phyloP scores from a whole-genome alignment of 2,888 invertebrate species.

The Abscondita cerata region DNA sequence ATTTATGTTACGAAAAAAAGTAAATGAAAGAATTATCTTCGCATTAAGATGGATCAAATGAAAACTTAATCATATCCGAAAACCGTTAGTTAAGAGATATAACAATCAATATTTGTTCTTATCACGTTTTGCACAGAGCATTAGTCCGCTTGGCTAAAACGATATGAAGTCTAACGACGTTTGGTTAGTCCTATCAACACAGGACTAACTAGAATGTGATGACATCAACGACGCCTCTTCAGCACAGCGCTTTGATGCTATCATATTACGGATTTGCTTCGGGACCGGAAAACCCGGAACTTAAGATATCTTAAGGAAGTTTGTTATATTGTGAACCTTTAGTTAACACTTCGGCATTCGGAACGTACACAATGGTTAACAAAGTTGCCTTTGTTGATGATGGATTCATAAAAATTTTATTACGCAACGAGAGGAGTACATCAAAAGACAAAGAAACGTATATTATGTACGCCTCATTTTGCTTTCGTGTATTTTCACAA shows the following conservation, averaged over 20 bases:
- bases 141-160: conserved; percentile 36
- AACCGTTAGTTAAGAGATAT: conserved; percentile 36
- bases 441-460: too few species aligned
- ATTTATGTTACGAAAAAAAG: neutral
- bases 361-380: conserved; percentile 29
- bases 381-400: conserved; percentile 30
- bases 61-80: conserved; percentile 27
- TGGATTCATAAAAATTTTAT: conserved; percentile 28
- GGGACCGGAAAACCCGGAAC: conserved; percentile 41
- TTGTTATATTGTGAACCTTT: conserved; percentile 37
- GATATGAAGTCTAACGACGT: conserved; percentile 40
- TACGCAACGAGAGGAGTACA: too few species aligned
- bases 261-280: conserved; percentile 40
- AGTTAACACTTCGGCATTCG: conserved; percentile 34
- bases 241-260: conserved; percentile 39
- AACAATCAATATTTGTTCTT: conserved; percentile 37
- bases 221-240: conserved; percentile 36
- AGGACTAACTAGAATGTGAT: conserved; percentile 33
- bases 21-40: conserved; percentile 12
- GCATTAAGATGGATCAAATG: conserved; percentile 17
- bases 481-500: too few species aligned
- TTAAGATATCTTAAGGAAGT: conserved; percentile 40
- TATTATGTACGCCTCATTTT: too few species aligned
- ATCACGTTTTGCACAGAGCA: conserved; percentile 35
- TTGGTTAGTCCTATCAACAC: conserved; percentile 39